phyloP scores from a whole-genome alignment of 2,113 vertebrate genomes.

The Echinops telfairi region DNA sequence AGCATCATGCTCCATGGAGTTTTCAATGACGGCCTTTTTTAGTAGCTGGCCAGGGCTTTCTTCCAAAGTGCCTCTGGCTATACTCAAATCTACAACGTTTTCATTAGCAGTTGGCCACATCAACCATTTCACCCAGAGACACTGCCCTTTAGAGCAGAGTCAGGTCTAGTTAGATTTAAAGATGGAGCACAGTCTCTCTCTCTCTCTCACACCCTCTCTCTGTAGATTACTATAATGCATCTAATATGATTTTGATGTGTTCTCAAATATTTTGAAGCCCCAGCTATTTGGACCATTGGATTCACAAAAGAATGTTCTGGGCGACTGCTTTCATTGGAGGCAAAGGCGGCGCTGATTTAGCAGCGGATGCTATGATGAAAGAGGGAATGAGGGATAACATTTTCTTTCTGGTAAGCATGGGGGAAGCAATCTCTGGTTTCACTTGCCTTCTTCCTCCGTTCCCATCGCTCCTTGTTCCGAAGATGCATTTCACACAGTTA shows the following conservation, averaged over 20 bases:
- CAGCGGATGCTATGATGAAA: background rate
- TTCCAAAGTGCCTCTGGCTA: background rate
- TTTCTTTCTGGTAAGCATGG: constrained; percentile 35
- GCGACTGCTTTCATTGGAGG: background rate
- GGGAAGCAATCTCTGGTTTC: constrained; percentile 55
- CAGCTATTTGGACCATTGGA: background rate
- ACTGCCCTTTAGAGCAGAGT: background rate
- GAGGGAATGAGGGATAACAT: background rate
- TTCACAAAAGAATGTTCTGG: constrained; percentile 18
- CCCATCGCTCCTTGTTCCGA: constrained; percentile 72
- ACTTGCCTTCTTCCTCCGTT: background rate
- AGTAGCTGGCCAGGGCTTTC: background rate
- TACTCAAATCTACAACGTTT: background rate
- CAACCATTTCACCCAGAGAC: background rate
- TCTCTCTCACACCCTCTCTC: background rate
- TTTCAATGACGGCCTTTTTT: background rate
- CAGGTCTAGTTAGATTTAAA: background rate
- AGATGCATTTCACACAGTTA: constrained; percentile 80
- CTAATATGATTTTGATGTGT: background rate
- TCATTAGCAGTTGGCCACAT: background rate
- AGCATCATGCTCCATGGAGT: background rate
- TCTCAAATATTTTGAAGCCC: constrained; percentile 29
- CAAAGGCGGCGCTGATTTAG: constrained; percentile 22
- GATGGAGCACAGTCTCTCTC: background rate
- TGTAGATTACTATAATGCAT: background rate